phyloP scores from a whole-genome alignment of 2,113 vertebrate genomes.

The zebrafish (Danio rerio) region GRCz12tu NC_133196.1:118501-119000 shows the following conservation, averaged over 20 bases:
- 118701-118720: slow-evolving; percentile 97
- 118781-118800: no score
- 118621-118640: no score
- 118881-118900: slow-evolving; percentile 87
- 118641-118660: no score
- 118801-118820: no score
- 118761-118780: no score
- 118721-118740: background rate
- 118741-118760: no score
- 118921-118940: slow-evolving; percentile 84
- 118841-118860: slow-evolving; percentile 93
- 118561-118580: slow-evolving; percentile 97
- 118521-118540: slow-evolving; percentile 98
- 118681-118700: slow-evolving; percentile 98
- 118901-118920: slow-evolving; percentile 89
- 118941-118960: slow-evolving; percentile 85
- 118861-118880: slow-evolving; percentile 90
- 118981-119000: slow-evolving; percentile 91
- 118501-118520: slow-evolving; percentile 97
- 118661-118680: slow-evolving; percentile 97
- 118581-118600: slow-evolving; percentile 80
- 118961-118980: slow-evolving; percentile 87
- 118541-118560: slow-evolving; percentile 90
- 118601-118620: no score
- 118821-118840: slow-evolving; percentile 77